phyloP scores from a whole-genome alignment of 2,888 invertebrate species.

The Gibbula magus region DNA sequence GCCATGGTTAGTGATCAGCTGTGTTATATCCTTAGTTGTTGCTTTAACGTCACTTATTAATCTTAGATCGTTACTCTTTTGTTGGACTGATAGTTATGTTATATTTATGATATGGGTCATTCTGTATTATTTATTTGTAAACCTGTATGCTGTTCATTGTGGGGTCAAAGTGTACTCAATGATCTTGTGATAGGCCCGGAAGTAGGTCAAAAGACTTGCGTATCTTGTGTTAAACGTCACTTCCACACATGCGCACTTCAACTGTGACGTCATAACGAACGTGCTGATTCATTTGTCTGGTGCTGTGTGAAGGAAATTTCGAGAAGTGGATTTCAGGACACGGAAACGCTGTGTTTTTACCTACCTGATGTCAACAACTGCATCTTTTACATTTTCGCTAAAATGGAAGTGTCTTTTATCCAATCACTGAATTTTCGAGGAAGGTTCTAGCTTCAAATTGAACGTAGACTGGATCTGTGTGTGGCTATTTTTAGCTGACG shows the following conservation, averaged over 20 bases:
- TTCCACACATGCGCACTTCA: conserved; percentile 40
- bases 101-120: not conserved
- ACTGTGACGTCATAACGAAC: conserved; percentile 55
- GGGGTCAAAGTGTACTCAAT: conserved; percentile 33
- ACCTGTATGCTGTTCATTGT: conserved; percentile 12
- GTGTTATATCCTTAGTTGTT: not conserved
- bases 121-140: not conserved
- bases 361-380: no score
- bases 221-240: not conserved
- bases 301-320: conserved; percentile 21
- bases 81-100: not conserved
- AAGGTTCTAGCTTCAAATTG: not conserved
- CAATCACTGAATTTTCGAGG: not conserved
- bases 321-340: not conserved
- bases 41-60: no score
- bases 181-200: conserved; percentile 44
- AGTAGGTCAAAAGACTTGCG: conserved; percentile 28
- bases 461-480: not conserved
- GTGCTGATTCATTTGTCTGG: conserved; percentile 31
- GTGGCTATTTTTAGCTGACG: conserved; percentile 3
- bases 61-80: no score
- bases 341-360: not conserved
- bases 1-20: conserved; percentile 17
- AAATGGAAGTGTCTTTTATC: not conserved
- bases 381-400: conserved; percentile 8